phyloP scores from a whole-genome alignment of 2,888 invertebrate genomes.

The Megamerina dolium region DNA sequence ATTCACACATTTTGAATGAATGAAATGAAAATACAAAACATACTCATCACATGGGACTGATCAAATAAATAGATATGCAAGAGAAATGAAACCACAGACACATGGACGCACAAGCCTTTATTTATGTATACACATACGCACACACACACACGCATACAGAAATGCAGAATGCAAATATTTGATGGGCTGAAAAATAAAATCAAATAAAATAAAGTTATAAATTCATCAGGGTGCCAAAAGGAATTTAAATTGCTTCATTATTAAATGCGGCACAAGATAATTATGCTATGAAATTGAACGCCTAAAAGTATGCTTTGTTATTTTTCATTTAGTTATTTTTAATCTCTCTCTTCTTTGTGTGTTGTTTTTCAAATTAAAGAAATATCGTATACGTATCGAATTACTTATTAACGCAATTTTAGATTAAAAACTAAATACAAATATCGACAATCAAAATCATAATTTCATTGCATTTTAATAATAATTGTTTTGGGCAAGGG shows the following conservation, averaged over 20 bases:
- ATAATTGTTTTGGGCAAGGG: too few relatives aligned
- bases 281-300: slow-evolving; percentile 21
- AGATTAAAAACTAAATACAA: too few relatives aligned
- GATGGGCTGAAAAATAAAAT: background rate
- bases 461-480: too few relatives aligned
- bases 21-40: slow-evolving; percentile 18
- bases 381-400: too few relatives aligned
- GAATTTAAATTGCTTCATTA: slow-evolving; percentile 29
- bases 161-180: slow-evolving; percentile 14
- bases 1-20: slow-evolving; percentile 34
- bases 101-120: background rate
- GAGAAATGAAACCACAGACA: too few relatives aligned
- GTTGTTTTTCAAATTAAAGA: too few relatives aligned
- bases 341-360: too few relatives aligned
- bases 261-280: slow-evolving; percentile 16
- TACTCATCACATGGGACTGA: background rate
- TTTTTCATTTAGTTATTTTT: slow-evolving; percentile 2
- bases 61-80: too few relatives aligned
- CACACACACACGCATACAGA: slow-evolving; percentile 15
- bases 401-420: too few relatives aligned
- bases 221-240: slow-evolving; percentile 22
- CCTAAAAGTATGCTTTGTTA: slow-evolving; percentile 17
- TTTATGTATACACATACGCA: slow-evolving; percentile 3
- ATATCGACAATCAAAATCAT: too few relatives aligned
- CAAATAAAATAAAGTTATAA: slow-evolving; percentile 16